Base-by-base conservation (phyloP, 2,888 invertebrate species). In the Himalopsyche kuldschensis region DNA sequence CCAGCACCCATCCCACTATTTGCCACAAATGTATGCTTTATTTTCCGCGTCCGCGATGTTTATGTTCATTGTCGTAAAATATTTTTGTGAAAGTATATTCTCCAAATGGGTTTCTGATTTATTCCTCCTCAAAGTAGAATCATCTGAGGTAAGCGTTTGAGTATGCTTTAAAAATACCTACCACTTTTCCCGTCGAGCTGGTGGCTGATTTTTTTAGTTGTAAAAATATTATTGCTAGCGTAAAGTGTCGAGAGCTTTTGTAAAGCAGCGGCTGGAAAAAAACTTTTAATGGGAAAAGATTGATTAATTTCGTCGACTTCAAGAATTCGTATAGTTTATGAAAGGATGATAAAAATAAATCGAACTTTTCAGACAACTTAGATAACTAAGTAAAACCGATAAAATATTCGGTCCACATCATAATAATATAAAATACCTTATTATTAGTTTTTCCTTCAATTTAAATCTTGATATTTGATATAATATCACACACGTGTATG, bases 91-190 rank as follows among this genome's bases (percentile, higher is more conserved):
- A 31, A 48, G 55, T 82, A 82, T 79, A 76, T 79, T 63, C 78
- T 80, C 81, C 81, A 84, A 84, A 84, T 84, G 84, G 84, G 69
- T 84, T 81, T 84, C 84, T 81, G 84, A 84, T 84, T 84, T 84
- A 84, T 84, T 81, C 81, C 75, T 81, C 81, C 81, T 84, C 81
- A 55, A 80, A 83, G 83, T 79, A 80, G 83, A 80, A 78, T 80
- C 83, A 83, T 78, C 78, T 55, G 76, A 76, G 83, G 80, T 80
- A 82, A 31, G 79, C 82, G 75, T 82, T 82, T 46, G 69, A 69
- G 69, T 79, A 82, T 31, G 75, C 82, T 63, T 79, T 63, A 75
- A 69, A 69, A 79, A 32, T 32, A 46, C 55, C 78, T 27, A 69
- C 69, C 69, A 69, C 69, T 69, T 69, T 69, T 69, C 69, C 20